Conservation (phyloP, 2,797 vertebrate species). For the Rhadinocentrus ornatus region DNA sequence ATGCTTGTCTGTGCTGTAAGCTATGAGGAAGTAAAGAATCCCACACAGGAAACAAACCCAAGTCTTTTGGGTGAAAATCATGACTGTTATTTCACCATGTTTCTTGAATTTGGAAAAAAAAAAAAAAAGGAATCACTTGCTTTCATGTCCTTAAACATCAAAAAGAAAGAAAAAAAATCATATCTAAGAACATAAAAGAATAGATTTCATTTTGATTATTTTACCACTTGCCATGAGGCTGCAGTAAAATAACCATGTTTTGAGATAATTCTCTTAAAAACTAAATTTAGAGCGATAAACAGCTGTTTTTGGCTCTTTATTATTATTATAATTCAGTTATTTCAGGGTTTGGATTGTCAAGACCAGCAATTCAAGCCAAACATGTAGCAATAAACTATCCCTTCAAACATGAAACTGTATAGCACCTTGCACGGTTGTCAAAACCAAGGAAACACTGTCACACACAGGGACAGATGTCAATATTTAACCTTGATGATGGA, state of each 20-base stretch:
- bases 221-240: not conserved
- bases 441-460: not conserved
- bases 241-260: not conserved
- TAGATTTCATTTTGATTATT: not conserved
- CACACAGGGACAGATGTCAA: not conserved
- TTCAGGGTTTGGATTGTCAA: not conserved
- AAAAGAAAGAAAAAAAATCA: not conserved
- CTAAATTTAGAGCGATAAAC: not conserved
- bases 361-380: not conserved
- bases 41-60: not conserved
- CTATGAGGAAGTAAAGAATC: slow-evolving; percentile 19
- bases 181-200: not conserved
- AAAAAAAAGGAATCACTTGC: not conserved
- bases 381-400: not conserved
- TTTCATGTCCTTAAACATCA: not conserved
- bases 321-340: not conserved
- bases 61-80: not conserved
- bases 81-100: no score
- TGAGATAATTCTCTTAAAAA: not conserved
- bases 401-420: not conserved
- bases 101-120: no score
- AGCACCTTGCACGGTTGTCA: not conserved
- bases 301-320: no score
- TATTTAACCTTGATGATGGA: not conserved
- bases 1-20: slow-evolving; percentile 19